Conservation (phyloP, 92 coral and sea anemone species). For the Phymanthus crucifer region DNA sequence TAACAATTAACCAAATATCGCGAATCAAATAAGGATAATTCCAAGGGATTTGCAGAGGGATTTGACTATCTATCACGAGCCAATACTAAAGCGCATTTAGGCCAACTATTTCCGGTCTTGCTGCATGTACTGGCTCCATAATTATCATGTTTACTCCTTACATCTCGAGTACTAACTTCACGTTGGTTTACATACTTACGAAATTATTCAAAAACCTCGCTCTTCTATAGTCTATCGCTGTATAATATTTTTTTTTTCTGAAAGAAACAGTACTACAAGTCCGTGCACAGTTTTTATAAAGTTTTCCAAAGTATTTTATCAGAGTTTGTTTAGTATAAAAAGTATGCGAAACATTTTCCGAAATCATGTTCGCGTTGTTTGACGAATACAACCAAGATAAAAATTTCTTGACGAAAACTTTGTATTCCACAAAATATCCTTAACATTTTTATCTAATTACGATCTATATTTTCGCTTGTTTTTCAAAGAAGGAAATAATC, state of each 20-base stretch:
- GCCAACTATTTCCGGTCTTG: slow-evolving; percentile 66
- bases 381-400: neutral
- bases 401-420: neutral
- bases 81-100: slow-evolving; percentile 52
- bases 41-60: slow-evolving; percentile 59
- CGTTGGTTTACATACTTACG: neutral
- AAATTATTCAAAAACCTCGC: neutral
- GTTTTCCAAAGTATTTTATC: too few species aligned
- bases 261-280: too few species aligned
- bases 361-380: neutral
- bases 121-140: neutral
- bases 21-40: slow-evolving; percentile 57
- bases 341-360: too few species aligned
- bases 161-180: neutral
- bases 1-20: slow-evolving; percentile 82
- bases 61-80: slow-evolving; percentile 39
- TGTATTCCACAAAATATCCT: neutral
- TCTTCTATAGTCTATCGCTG: too few species aligned
- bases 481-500: slow-evolving; percentile 26
- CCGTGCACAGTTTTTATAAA: too few species aligned
- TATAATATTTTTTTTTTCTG: too few species aligned
- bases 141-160: neutral
- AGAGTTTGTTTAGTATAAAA: too few species aligned
- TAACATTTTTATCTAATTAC: slow-evolving; percentile 17
- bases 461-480: slow-evolving; percentile 22